phyloP scores from a whole-genome alignment of 2,797 vertebrate genomes.

The Gymnothorax javanicus region DNA sequence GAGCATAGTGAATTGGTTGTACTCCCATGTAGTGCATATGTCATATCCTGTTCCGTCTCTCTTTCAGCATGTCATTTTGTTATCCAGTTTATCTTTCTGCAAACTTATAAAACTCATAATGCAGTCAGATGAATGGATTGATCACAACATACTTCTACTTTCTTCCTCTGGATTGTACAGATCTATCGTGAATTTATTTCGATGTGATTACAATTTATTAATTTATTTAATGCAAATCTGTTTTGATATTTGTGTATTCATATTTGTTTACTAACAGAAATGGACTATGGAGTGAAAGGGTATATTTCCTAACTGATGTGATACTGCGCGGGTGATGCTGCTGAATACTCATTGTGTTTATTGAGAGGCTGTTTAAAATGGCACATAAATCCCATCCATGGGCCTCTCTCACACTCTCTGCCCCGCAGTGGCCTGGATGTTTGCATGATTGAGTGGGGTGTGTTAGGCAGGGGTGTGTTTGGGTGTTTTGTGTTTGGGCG shows the following conservation, averaged over 20 bases:
- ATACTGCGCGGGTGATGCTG: background rate
- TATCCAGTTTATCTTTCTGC: background rate
- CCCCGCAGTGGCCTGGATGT: background rate
- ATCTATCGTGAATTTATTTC: constrained; percentile 7
- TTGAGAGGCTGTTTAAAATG: background rate
- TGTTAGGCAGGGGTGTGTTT: background rate
- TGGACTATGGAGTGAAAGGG: background rate
- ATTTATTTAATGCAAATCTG: constrained; percentile 16
- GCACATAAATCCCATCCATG: background rate
- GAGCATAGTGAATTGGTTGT: background rate
- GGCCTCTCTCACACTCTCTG: background rate
- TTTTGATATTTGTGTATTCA: constrained; percentile 14
- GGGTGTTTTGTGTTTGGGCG: background rate
- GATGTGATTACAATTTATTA: constrained; percentile 4
- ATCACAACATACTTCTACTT: background rate
- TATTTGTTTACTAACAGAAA: constrained; percentile 14
- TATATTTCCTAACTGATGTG: background rate
- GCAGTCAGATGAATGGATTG: background rate
- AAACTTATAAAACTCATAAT: background rate
- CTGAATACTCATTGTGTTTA: background rate
- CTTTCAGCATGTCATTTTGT: background rate
- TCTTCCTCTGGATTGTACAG: background rate
- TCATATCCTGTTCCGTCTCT: background rate
- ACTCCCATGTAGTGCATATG: background rate
- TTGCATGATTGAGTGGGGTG: background rate